Percentiles rank a stretch among this genome's conserved stretches.
These are phyloP conservation scores for Chloropsis hardwickii DNA, from an alignment of 2,113 vertebrate species.

Conservation along the genomic window DNA sequence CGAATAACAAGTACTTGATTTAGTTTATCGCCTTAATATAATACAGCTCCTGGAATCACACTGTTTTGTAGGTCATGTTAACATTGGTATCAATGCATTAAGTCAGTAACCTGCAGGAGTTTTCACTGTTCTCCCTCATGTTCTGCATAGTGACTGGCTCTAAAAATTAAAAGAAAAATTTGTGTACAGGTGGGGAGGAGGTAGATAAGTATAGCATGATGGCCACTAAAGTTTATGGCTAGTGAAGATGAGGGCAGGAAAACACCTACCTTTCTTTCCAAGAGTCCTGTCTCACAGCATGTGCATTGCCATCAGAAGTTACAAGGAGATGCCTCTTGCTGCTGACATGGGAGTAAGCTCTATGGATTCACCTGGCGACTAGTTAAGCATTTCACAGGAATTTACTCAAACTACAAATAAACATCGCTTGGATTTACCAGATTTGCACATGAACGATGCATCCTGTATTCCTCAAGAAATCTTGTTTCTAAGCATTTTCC, in stretches of 20 bases:
- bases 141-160: not conserved
- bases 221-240: not conserved
- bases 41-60: not conserved
- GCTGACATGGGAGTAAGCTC: not conserved
- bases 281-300: not conserved
- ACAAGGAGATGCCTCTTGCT: not conserved
- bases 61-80: not conserved
- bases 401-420: not conserved
- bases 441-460: not conserved
- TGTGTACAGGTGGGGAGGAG: not conserved
- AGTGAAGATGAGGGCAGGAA: not conserved
- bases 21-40: not conserved
- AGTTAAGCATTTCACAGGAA: not conserved
- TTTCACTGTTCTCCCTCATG: not conserved
- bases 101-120: not conserved
- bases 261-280: not conserved
- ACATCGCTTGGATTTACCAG: not conserved
- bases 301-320: not conserved
- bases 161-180: not conserved
- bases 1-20: not conserved
- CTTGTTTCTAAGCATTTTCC: not conserved
- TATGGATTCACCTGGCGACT: not conserved
- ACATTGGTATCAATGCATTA: not conserved
- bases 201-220: not conserved
- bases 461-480: not conserved